These are phyloP conservation scores for Sminthopsis crassicaudata DNA, from an alignment of 2,113 vertebrate genomes.

Conservation along the genomic window DNA sequence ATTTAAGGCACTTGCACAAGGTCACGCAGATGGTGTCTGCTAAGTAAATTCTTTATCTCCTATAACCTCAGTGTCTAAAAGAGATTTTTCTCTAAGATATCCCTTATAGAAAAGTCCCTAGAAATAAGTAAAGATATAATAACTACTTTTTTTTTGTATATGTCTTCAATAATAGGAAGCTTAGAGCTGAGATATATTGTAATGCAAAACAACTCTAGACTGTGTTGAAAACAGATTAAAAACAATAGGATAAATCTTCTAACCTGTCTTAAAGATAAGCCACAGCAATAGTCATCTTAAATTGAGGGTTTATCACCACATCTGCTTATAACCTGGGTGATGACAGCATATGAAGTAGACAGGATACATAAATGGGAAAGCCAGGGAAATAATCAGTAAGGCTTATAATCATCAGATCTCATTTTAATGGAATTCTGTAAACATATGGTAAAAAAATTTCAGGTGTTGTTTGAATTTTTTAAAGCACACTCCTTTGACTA, in stretches of 20 bases:
- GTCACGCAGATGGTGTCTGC: background rate
- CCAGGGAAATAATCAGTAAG: constrained; percentile 26
- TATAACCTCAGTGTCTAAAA: background rate
- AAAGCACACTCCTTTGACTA: constrained; percentile 10
- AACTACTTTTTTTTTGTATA: constrained; percentile 45
- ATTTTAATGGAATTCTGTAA: constrained; percentile 58
- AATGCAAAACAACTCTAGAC: constrained; percentile 57
- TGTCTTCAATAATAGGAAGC: constrained; percentile 61
- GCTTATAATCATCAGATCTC: constrained; percentile 64
- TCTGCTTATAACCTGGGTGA: constrained; percentile 60
- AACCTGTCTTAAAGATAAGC: constrained; percentile 68
- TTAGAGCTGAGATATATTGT: constrained; percentile 57
- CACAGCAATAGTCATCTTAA: constrained; percentile 53
- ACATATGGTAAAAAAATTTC: constrained; percentile 52
- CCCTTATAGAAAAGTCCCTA: constrained; percentile 27
- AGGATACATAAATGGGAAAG: constrained; percentile 55
- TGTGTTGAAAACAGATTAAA: constrained; percentile 65
- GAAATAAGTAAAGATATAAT: constrained; percentile 10
- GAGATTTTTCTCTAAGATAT: background rate
- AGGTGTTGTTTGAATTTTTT: constrained; percentile 6
- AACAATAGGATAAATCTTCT: constrained; percentile 61
- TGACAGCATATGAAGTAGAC: constrained; percentile 57
- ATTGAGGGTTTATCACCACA: constrained; percentile 70
- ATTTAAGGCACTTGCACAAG: background rate
- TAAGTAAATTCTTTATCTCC: background rate